Conservation (phyloP, 2,888 invertebrate genomes). For the Halocaridina rubra region DNA sequence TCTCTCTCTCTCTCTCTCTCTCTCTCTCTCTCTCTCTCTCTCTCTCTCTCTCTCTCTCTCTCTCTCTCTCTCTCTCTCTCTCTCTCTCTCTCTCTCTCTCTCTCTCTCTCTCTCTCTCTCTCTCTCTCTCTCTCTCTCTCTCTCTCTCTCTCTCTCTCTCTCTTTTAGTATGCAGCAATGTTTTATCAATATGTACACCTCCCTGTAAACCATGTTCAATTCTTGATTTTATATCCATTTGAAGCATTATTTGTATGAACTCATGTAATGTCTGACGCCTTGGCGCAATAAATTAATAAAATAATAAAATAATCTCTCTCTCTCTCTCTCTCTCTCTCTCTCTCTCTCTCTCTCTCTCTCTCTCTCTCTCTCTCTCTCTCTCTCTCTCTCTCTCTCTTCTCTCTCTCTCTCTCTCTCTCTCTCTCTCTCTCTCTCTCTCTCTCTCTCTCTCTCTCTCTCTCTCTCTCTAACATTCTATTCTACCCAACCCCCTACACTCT, state of each 20-base stretch:
- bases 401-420: background rate
- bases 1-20: background rate
- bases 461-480: too few relatives aligned
- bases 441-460: background rate
- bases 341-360: background rate
- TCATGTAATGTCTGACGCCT: too few relatives aligned
- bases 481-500: too few relatives aligned
- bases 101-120: background rate
- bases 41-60: slow-evolving; percentile 10
- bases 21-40: slow-evolving; percentile 20
- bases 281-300: too few relatives aligned
- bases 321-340: too few relatives aligned
- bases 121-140: background rate
- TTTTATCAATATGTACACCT: too few relatives aligned
- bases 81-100: background rate
- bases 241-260: too few relatives aligned
- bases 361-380: background rate
- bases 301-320: too few relatives aligned
- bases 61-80: background rate
- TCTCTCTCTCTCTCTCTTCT: background rate
- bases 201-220: too few relatives aligned
- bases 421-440: background rate
- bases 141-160: slow-evolving; percentile 4
- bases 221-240: too few relatives aligned
- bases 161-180: too few relatives aligned